Evolutionary conservation across 2,888 invertebrate species (phyloP).

Genomic region (Dryocosmus kuriphilus): DNA sequence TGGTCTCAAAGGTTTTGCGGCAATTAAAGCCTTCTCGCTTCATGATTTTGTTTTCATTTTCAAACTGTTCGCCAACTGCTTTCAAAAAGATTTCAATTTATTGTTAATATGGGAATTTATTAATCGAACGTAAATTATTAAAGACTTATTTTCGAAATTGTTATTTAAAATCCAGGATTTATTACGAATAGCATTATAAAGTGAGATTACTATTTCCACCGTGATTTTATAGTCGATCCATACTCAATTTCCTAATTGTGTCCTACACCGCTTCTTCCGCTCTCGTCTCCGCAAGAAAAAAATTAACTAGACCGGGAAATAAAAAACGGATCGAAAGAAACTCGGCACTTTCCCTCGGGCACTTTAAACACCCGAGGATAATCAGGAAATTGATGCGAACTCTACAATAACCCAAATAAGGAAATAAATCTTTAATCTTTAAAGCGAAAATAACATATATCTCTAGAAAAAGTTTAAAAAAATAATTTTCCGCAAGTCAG

Average conservation of each 20-base stretch:
- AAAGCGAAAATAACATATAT: not conserved
- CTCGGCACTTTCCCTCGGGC: conserved; percentile 23
- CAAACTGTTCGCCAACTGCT: not conserved
- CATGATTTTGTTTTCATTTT: not conserved
- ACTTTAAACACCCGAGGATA: conserved; percentile 14
- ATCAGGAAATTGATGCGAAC: conserved; percentile 1
- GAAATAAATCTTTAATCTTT: not conserved
- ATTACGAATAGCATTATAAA: not conserved
- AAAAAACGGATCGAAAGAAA: conserved; percentile 18
- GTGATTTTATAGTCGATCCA: conserved; percentile 4
- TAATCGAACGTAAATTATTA: not conserved
- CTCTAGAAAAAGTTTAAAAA: not conserved
- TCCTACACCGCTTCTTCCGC: conserved; percentile 9
- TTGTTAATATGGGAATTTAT: not conserved
- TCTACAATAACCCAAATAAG: not conserved
- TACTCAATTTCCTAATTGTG: conserved; percentile 28
- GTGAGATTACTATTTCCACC: not conserved
- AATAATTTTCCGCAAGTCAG: not conserved
- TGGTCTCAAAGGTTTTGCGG: conserved; percentile 7
- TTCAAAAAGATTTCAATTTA: not conserved
- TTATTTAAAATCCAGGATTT: not conserved
- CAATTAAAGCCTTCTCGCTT: conserved; percentile 8
- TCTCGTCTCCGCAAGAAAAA: conserved; percentile 21
- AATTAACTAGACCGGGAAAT: conserved; percentile 26
- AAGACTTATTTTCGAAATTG: not conserved